Base-by-base conservation (phyloP, 1,140 invertebrate species). In the Microplitis demolitor region DNA sequence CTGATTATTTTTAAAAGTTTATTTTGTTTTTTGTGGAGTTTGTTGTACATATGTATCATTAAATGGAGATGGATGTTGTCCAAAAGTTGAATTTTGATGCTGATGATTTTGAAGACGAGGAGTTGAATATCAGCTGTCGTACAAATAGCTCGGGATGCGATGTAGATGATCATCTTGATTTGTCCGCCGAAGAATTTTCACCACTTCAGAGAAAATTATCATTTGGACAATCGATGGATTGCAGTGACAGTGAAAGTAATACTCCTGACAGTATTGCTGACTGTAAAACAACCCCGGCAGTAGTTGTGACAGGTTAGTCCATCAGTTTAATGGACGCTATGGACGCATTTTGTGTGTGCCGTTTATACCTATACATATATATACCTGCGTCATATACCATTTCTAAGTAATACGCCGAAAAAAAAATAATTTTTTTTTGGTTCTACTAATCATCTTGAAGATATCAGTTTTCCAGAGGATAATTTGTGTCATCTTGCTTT, bases 91-190 rank as follows among this genome's bases (percentile, higher is more conserved):
- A 83, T 74, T 83, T 83, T 54, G 79, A 85, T 71, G 79, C 81
- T 33, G 79, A 78, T 74, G 83, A 83, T 74, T 79, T 85, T 61
- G 82, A 85, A 62, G 81, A 86, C 75, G 83, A 84, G 62, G 83
- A 86, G 67, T 73, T 85, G 33, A 85, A 82, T 50, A 80, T 84
- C 67, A 87, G 83, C 77, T 81, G 80, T 77, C 79, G 78, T 24
- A 79, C 78, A 34, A 83, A 80, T 69, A 85, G 81, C 53, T 84
- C 85, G 1, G 84, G 81, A 34, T 86, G 83, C 70, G 84, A 87
- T 76, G 72, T 83, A 58, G 81, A 84, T 61, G 83, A 85, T 79
- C 77, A 76, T 8, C 79, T 87, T 60, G 83, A 87, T 45, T 83
- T 82, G 0, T 87, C 83, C 3, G 72, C 79, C 0, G 84, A 84